Evolutionary conservation across 2,113 vertebrate species (phyloP), one percentile per base, ranked within the genome.

Genomic region (Agelaius tricolor): DNA sequence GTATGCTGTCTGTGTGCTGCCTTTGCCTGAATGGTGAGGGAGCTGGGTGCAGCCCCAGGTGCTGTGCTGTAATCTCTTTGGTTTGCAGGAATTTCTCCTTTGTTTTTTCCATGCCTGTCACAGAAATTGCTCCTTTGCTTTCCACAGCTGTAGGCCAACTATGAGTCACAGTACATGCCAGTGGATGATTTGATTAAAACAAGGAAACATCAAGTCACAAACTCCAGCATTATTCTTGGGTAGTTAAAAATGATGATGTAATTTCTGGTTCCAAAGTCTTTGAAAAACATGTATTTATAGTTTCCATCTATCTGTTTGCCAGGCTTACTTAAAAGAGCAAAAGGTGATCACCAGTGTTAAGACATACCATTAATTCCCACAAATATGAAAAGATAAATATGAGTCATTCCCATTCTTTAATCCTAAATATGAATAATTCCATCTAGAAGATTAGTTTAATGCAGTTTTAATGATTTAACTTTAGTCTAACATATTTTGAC

Each of bases 161-260:
- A 0, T 21, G 51, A 66, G 43, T 72, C 0, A 0, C 46, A 33
- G 27, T 54, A 43, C 5, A 0, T 31, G 35, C 13, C 27, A 17
- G 26, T 39, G 57, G 11, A 37, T 71, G 18, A 46, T 30, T 58
- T 27, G 26, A 51, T 67, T 58, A 16, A 52, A 62, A 4, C 10
- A 59, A 62, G 52, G 41, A 87, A 75, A 46, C 30, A 15, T 14
- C 27, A 66, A 49, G 31, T 92, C 59, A 37, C 20, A 39, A 37
- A 67, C 12, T 49, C 21, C 9, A 6, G 23, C 0, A 0, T 67
- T 83, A 24, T 22, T 79, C n/a, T 72, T 87, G 30, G 28, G 17
- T 61, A 65, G 46, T 31, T 94, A 67, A 77, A 94, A 84, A 75
- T 37, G 4, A 44, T 23, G 31, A 47, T 16, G 10, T 58, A 19